Evolutionary conservation across 2,113 vertebrate genomes (phyloP).

Genomic region (Eubucco bourcierii): DNA sequence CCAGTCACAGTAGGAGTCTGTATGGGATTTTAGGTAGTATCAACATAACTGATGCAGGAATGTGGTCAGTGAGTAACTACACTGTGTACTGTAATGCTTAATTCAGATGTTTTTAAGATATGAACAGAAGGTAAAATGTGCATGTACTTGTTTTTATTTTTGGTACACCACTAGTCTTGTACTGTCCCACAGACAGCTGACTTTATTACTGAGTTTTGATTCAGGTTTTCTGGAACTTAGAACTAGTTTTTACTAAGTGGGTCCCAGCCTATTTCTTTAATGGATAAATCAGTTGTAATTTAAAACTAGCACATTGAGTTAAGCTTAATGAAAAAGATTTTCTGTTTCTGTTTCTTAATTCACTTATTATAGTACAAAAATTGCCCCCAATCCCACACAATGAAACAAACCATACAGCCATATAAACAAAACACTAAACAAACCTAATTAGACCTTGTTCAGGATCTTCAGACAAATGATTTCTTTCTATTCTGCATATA

Average conservation of each 20-base stretch:
- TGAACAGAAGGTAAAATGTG: background rate
- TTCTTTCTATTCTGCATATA: background rate
- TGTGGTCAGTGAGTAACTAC: background rate
- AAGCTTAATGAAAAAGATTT: background rate
- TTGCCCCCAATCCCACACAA: background rate
- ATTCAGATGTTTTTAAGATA: background rate
- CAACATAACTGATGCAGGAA: background rate
- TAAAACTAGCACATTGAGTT: background rate
- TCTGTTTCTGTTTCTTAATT: background rate
- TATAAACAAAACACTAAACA: background rate
- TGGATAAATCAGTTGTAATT: background rate
- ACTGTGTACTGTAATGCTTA: background rate
- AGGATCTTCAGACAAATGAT: background rate
- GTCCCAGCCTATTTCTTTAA: background rate
- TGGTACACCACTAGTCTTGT: background rate
- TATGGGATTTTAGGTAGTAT: background rate
- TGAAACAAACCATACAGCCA: background rate
- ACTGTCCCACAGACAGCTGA: background rate
- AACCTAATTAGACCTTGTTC: background rate
- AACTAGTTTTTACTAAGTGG: background rate
- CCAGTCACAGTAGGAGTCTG: background rate
- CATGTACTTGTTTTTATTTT: background rate
- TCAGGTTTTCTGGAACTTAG: background rate
- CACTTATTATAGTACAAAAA: background rate
- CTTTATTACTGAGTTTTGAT: background rate